Percentiles rank a stretch among this genome's conserved stretches.
phyloP scores from a whole-genome alignment of 2,797 vertebrate genomes.

The Melanotaenia pygmaea region DNA sequence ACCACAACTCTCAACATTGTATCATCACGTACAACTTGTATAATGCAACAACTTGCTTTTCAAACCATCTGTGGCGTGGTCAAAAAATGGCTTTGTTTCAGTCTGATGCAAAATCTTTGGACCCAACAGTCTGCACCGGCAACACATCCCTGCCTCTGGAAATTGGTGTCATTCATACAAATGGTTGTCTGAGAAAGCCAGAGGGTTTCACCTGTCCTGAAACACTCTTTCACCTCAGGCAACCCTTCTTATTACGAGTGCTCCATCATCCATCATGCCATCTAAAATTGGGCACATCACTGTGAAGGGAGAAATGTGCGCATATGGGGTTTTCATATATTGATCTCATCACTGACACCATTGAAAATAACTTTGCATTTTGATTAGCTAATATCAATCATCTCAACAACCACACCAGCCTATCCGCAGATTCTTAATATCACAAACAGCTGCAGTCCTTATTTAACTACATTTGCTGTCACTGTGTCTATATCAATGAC shows the following conservation, averaged over 20 bases:
- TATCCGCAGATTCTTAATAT: not conserved
- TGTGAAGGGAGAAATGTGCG: not conserved
- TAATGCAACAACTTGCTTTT: not conserved
- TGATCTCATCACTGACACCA: not conserved
- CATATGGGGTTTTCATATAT: not conserved
- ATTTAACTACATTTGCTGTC: not conserved
- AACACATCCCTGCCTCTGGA: not conserved
- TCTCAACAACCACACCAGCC: not conserved
- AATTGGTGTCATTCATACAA: not conserved
- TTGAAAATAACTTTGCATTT: not conserved
- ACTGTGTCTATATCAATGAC: not conserved
- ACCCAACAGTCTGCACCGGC: not conserved
- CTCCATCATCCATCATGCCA: not conserved
- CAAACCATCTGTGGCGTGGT: not conserved
- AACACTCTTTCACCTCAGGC: not conserved
- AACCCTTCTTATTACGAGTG: not conserved
- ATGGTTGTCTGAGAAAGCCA: not conserved
- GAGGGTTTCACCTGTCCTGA: not conserved
- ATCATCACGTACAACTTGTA: not conserved
- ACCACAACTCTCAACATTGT: not conserved
- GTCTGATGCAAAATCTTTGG: not conserved
- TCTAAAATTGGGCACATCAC: not conserved
- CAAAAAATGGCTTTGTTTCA: not conserved
- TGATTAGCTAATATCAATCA: not conserved
- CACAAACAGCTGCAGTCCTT: not conserved